Conservation (phyloP, 1,140 invertebrate species). For the Heliconius himera region DNA sequence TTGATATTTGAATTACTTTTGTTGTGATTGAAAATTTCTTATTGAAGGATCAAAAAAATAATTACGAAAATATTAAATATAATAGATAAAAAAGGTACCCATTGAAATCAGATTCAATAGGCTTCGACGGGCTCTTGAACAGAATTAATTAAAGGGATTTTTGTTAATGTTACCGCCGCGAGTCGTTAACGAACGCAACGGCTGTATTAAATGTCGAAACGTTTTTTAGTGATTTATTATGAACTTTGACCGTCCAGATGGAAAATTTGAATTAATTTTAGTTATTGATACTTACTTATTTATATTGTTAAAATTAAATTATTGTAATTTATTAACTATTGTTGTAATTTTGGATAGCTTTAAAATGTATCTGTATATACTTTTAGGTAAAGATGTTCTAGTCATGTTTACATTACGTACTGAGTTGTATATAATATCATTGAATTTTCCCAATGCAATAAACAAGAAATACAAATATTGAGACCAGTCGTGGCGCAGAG, state of each 20-base stretch:
- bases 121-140: constrained; percentile 21
- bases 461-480: too few relatives aligned
- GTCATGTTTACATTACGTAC: too few relatives aligned
- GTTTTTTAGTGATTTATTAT: background rate
- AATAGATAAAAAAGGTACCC: constrained; percentile 5
- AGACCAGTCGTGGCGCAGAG: too few relatives aligned
- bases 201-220: constrained; percentile 5
- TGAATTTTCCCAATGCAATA: too few relatives aligned
- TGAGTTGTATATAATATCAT: too few relatives aligned
- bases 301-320: too few relatives aligned
- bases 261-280: background rate
- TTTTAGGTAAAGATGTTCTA: too few relatives aligned
- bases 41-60: background rate
- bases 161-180: constrained; percentile 19
- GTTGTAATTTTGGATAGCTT: too few relatives aligned
- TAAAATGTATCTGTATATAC: too few relatives aligned
- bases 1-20: background rate
- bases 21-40: background rate
- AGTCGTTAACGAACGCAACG: constrained; percentile 12
- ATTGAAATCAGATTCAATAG: constrained; percentile 24
- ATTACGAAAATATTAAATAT: constrained; percentile 16
- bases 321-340: too few relatives aligned
- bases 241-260: background rate
- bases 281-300: background rate
- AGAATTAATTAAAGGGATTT: constrained; percentile 32